phyloP scores from a whole-genome alignment of 2,888 invertebrate species.

The Lysandra coridon region DNA sequence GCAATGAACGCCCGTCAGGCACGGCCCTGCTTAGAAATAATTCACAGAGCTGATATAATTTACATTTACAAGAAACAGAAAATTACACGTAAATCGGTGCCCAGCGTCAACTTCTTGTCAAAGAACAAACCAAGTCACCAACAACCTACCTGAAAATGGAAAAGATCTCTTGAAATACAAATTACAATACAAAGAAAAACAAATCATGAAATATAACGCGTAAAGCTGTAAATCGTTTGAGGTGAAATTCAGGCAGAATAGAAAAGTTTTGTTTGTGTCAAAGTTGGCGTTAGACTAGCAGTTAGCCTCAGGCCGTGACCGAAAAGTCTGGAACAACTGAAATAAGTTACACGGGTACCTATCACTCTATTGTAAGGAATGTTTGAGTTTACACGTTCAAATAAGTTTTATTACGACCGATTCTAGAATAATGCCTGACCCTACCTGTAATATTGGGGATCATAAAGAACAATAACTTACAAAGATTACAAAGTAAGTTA shows the following conservation, averaged over 20 bases:
- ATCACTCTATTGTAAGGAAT: not conserved
- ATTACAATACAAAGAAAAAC: not conserved
- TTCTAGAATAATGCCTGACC: not conserved
- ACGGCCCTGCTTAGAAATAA: too few species aligned
- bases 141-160: constrained; percentile 2
- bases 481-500: not conserved
- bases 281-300: constrained; percentile 21
- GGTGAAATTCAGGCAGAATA: constrained; percentile 16
- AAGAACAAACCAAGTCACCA: not conserved
- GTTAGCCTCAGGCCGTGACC: constrained; percentile 18
- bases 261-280: constrained; percentile 24
- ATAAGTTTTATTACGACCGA: not conserved
- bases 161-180: not conserved
- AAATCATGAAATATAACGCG: not conserved
- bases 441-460: not conserved
- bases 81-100: not conserved
- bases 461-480: not conserved
- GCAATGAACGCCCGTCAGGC: too few species aligned
- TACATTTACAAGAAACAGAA: too few species aligned
- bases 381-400: not conserved
- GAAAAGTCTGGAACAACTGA: constrained; percentile 6
- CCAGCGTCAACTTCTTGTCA: not conserved
- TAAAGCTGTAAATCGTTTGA: constrained; percentile 20
- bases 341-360: not conserved
- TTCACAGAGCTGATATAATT: too few species aligned